These are phyloP conservation scores for Stegostoma tigrinum DNA, from an alignment of 2,113 vertebrate genomes.

Conservation along the genomic window DNA sequence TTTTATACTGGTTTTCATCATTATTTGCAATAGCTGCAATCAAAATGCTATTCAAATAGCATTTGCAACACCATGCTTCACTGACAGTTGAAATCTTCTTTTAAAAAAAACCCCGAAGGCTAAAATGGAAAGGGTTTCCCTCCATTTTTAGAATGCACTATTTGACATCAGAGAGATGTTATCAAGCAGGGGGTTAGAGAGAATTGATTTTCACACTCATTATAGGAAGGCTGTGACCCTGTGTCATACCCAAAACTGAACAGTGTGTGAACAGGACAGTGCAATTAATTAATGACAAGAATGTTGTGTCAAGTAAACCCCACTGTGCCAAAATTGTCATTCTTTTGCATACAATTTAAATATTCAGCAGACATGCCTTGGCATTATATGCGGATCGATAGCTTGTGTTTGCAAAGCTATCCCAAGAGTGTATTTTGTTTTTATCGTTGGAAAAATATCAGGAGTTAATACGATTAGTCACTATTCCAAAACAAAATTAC, in stretches of 20 bases:
- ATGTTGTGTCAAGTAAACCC: not conserved
- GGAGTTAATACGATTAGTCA: not conserved
- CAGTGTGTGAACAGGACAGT: not conserved
- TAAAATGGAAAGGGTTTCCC: not conserved
- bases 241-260: not conserved
- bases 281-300: not conserved
- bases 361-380: not conserved
- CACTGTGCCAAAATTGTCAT: not conserved
- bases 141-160: not conserved
- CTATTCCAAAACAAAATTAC: not conserved
- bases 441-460: not conserved
- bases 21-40: conserved; percentile 29
- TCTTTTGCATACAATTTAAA: not conserved
- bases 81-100: not conserved
- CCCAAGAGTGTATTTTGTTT: not conserved
- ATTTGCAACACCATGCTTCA: not conserved
- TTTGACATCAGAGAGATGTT: not conserved
- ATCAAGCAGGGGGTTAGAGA: not conserved
- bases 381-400: not conserved
- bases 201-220: not conserved
- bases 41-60: conserved; percentile 33
- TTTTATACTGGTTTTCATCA: not conserved
- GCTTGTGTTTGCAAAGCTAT: not conserved
- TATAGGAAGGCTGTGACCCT: not conserved
- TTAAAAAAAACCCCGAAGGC: not conserved